phyloP scores from a whole-genome alignment of 1,140 invertebrate species.

The Andrena cerasifolii region DNA sequence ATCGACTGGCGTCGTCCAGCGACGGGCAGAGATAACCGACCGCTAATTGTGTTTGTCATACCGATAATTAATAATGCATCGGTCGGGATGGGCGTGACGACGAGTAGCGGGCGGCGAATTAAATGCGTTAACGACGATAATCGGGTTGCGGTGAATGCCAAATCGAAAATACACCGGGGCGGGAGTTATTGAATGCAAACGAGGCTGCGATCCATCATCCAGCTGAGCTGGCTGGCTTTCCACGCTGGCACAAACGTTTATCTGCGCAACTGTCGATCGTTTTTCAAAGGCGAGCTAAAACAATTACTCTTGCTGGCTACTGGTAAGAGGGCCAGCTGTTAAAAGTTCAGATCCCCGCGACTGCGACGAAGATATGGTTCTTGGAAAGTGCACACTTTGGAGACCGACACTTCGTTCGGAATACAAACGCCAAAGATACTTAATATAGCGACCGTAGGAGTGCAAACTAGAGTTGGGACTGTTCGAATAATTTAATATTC shows the following conservation, averaged over 20 bases:
- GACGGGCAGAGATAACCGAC: slow-evolving; percentile 33
- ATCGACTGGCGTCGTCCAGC: slow-evolving; percentile 21
- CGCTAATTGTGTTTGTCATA: slow-evolving; percentile 66
- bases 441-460: slow-evolving; percentile 9
- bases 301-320: not conserved
- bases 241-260: slow-evolving; percentile 50
- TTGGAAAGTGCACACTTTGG: not conserved
- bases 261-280: not conserved
- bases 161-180: slow-evolving; percentile 68
- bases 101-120: slow-evolving; percentile 59
- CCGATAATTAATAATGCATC: slow-evolving; percentile 69
- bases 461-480: not conserved
- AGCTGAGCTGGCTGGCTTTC: slow-evolving; percentile 52
- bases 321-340: too few relatives aligned
- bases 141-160: slow-evolving; percentile 66
- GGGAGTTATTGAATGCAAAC: slow-evolving; percentile 68
- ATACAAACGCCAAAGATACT: not conserved
- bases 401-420: not conserved
- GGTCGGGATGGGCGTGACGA: slow-evolving; percentile 45
- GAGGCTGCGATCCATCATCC: slow-evolving; percentile 66
- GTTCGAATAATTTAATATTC: too few relatives aligned
- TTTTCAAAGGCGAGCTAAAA: not conserved
- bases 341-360: not conserved
- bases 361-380: not conserved
- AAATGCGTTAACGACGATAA: slow-evolving; percentile 70